Evolutionary conservation across 1,140 invertebrate species (phyloP), one percentile per base, ranked within the genome.

Genomic region (Amphibalanus amphitrite): DNA sequence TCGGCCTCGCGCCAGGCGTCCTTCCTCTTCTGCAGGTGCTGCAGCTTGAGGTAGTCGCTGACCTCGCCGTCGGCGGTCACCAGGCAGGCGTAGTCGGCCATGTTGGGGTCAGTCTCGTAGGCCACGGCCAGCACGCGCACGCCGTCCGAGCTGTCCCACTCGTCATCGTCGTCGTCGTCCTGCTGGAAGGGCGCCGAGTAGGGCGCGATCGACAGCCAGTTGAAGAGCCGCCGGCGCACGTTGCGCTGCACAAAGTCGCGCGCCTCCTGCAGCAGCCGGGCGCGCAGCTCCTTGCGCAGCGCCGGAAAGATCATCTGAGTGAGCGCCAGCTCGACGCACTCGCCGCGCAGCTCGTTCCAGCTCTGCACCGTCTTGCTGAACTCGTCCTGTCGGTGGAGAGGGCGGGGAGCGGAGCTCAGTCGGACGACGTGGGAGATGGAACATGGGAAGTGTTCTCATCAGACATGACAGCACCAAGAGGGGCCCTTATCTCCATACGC

Each of bases 291-390:
- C 75, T 92, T 89, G 71, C 90, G 85, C 74, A 99, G 84, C 76
- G 91, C 89, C 0, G 94, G 95, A 77, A 93, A 89, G 0, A 99
- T 85, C 79, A 96, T 90, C 74, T 91, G 89, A 13, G 85, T 90
- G 15, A 98, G 83, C 0, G 95, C 93, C 70, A 91, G 82, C 74
- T 95, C 90, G 0, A 99, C 88, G 72, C 92, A 91, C 75, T 93
- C 88, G 0, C 86, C 86, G 40, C 97, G 83, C 69, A 97, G 78
- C 0, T 88, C 84, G 79, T 99, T 99, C 97, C 97, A 99, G 73
- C 95, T 91, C 78, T 97, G 90, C 0, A 97, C 95, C 75, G 90
- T 89, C 75, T 93, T 92, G 76, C 91, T 95, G 79, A 96, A 98
- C 80, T 98, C 97, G 82, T 99, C 97, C 65, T 67, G 28, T 23